phyloP scores from a whole-genome alignment of 2,888 invertebrate species.

The Drosophila recens region DNA sequence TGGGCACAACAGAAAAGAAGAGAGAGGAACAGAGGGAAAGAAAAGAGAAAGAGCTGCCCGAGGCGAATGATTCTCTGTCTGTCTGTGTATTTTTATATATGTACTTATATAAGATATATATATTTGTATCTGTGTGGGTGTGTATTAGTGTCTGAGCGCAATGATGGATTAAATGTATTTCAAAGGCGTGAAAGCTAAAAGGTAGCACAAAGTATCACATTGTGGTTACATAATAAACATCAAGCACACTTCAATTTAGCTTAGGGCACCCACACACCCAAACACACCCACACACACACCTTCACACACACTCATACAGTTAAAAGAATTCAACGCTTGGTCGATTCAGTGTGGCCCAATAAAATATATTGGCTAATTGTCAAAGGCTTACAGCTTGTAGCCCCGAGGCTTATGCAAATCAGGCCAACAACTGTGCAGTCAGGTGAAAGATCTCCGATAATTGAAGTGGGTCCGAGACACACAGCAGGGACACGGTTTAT shows the following conservation, averaged over 20 bases:
- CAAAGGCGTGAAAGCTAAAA: constrained; percentile 81
- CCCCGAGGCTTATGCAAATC: constrained; percentile 69
- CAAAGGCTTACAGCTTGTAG: constrained; percentile 54
- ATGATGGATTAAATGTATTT: constrained; percentile 81
- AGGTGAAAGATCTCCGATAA: constrained; percentile 72
- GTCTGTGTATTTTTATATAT: constrained; percentile 19
- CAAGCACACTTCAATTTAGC: constrained; percentile 73
- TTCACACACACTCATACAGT: constrained; percentile 24
- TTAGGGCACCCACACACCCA: constrained; percentile 46
- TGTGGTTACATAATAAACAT: constrained; percentile 77
- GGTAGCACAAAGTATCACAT: constrained; percentile 73
- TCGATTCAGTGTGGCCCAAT: constrained; percentile 34
- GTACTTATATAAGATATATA: constrained; percentile 5
- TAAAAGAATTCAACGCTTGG: constrained; percentile 32
- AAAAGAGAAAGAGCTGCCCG: constrained; percentile 14
- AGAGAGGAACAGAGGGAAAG: too few relatives aligned
- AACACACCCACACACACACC: constrained; percentile 25
- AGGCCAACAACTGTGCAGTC: constrained; percentile 59
- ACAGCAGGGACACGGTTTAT: constrained; percentile 13
- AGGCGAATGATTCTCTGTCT: constrained; percentile 29
- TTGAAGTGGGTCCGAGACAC: constrained; percentile 40
- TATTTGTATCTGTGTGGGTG: constrained; percentile 27
- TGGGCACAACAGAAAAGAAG: too few relatives aligned
- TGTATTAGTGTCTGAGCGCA: constrained; percentile 44
- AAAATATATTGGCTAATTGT: constrained; percentile 70